phyloP scores from a whole-genome alignment of 2,113 vertebrate genomes.

The Phalacrocorax pelagicus region DNA sequence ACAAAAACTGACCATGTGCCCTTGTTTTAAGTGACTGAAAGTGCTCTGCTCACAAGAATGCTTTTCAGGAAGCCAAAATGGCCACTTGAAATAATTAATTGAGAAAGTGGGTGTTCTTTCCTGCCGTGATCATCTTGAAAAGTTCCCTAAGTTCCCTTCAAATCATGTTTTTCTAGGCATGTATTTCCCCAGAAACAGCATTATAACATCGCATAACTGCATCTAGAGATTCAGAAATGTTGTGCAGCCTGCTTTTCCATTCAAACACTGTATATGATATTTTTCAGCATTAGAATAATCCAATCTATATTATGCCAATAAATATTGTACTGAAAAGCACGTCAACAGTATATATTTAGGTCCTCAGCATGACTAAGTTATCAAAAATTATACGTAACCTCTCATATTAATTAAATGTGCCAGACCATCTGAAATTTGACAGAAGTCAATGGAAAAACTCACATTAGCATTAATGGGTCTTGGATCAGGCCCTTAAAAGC shows the following conservation, averaged over 20 bases:
- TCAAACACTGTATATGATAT: background rate
- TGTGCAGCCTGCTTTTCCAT: background rate
- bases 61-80: background rate
- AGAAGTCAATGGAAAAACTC: background rate
- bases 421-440: background rate
- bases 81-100: background rate
- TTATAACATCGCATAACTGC: background rate
- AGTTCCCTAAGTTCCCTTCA: background rate
- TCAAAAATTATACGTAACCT: background rate
- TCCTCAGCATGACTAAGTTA: background rate
- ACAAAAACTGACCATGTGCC: background rate
- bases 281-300: background rate
- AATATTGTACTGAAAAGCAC: background rate
- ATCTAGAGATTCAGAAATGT: background rate
- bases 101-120: background rate
- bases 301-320: background rate
- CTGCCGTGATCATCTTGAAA: background rate
- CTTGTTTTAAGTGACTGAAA: background rate
- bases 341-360: background rate
- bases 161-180: background rate
- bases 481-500: background rate
- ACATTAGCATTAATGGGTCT: background rate
- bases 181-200: background rate
- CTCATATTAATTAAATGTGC: background rate
- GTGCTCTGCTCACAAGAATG: accelerated